Conservation (phyloP, 2,888 invertebrate genomes). For the Gnatocerus cornutus region DNA sequence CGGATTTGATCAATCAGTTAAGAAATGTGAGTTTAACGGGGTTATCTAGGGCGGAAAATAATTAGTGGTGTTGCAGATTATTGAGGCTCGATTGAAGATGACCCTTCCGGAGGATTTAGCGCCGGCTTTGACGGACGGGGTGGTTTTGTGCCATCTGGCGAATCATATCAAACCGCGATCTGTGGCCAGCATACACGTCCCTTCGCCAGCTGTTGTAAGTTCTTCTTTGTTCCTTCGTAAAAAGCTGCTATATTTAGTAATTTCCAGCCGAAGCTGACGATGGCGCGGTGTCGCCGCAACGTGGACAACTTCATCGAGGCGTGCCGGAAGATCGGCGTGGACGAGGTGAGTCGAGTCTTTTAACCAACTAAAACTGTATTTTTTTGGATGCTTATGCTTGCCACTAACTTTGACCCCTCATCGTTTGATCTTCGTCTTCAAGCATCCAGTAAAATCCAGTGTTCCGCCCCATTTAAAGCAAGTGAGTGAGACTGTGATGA, state of each 20-base stretch:
- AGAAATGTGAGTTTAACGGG: slow-evolving; percentile 78
- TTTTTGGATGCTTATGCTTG: slow-evolving; percentile 50
- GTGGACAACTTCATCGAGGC: slow-evolving; percentile 97
- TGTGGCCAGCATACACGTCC: slow-evolving; percentile 95
- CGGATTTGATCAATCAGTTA: slow-evolving; percentile 87
- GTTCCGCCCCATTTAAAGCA: slow-evolving; percentile 13
- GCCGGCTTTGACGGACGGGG: slow-evolving; percentile 91
- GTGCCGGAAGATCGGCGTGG: slow-evolving; percentile 93
- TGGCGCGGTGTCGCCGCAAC: slow-evolving; percentile 94
- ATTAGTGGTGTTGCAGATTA: slow-evolving; percentile 77
- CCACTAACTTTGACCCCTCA: slow-evolving; percentile 22
- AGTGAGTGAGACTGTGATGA: slow-evolving; percentile 72
- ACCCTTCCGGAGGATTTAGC: slow-evolving; percentile 89
- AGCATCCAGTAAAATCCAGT: slow-evolving; percentile 51
- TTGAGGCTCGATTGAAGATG: slow-evolving; percentile 93
- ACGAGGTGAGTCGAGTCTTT: slow-evolving; percentile 82
- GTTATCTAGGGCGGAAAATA: not conserved
- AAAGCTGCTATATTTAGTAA: too few relatives aligned
- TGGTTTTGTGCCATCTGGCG: slow-evolving; percentile 94
- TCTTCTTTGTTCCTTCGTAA: too few relatives aligned
- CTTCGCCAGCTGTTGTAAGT: slow-evolving; percentile 91
- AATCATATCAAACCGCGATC: slow-evolving; percentile 94
- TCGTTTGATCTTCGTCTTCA: slow-evolving; percentile 22
- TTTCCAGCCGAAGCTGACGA: slow-evolving; percentile 92
- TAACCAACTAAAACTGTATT: slow-evolving; percentile 37